Conservation (phyloP, 2,797 vertebrate species). For the Notamacropus eugenii region DNA sequence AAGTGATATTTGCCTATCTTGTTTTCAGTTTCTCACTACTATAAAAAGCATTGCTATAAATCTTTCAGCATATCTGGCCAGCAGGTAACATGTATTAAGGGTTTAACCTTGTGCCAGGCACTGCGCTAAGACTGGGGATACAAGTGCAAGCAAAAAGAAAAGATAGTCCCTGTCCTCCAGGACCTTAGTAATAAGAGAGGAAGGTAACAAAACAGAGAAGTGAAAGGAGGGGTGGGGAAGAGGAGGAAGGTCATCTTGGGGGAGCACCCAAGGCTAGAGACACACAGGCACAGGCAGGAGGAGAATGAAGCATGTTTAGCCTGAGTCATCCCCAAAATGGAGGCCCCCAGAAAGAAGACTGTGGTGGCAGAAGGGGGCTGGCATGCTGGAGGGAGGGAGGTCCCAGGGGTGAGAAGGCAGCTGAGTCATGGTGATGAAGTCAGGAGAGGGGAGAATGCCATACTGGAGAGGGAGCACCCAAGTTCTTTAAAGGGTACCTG, state of each 20-base stretch:
- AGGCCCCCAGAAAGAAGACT: background rate
- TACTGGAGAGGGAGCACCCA: background rate
- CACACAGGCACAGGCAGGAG: background rate
- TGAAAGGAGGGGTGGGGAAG: background rate
- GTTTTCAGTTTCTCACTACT: background rate
- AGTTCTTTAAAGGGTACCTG: constrained; percentile 23
- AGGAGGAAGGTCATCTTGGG: background rate
- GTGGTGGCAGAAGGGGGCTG: background rate
- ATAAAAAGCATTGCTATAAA: background rate
- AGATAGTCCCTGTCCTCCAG: background rate
- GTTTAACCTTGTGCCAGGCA: background rate
- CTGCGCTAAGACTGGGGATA: background rate
- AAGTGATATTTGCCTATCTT: background rate
- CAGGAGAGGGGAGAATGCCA: background rate
- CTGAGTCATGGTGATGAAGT: background rate
- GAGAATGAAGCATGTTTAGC: background rate
- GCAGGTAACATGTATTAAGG: background rate
- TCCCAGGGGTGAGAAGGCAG: background rate
- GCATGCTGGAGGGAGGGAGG: background rate
- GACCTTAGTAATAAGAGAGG: background rate
- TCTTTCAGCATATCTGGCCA: background rate
- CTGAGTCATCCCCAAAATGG: background rate
- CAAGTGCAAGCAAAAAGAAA: background rate
- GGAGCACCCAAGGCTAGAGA: background rate
- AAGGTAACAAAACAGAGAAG: background rate